Percentiles rank a stretch among this genome's conserved stretches.
These are phyloP conservation scores for Pimephales promelas DNA, from an alignment of 2,113 vertebrate genomes.

Conservation along the genomic window DNA sequence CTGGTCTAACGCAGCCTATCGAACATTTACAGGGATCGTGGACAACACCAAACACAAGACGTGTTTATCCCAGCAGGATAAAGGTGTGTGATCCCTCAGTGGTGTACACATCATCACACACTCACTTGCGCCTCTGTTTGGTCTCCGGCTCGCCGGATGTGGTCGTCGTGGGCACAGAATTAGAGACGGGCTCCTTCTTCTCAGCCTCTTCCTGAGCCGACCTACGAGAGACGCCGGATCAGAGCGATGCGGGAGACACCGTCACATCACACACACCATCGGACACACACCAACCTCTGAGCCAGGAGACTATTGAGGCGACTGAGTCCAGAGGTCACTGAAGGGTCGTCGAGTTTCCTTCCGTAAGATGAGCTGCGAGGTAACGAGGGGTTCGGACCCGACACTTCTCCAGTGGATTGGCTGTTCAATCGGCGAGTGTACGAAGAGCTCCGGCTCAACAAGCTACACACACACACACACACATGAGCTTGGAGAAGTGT, in stretches of 20 bases:
- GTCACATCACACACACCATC: slow-evolving; percentile 2
- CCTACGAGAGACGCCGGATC: slow-evolving; percentile 53
- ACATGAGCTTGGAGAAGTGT: background rate
- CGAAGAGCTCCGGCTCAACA: slow-evolving; percentile 80
- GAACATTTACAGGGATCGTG: too few species aligned
- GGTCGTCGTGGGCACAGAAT: slow-evolving; percentile 53
- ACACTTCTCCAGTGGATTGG: slow-evolving; percentile 74
- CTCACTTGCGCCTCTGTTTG: slow-evolving; percentile 81
- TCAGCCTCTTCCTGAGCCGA: slow-evolving; percentile 76
- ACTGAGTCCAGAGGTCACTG: slow-evolving; percentile 70
- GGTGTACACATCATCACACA: slow-evolving; percentile 12
- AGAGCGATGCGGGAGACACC: background rate
- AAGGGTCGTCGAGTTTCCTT: slow-evolving; percentile 76
- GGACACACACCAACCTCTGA: slow-evolving; percentile 68
- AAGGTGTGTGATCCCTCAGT: background rate
- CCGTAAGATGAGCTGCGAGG: slow-evolving; percentile 80
- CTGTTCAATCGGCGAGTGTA: slow-evolving; percentile 77
- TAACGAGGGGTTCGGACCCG: slow-evolving; percentile 72
- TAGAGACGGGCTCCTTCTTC: slow-evolving; percentile 69
- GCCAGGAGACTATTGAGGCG: slow-evolving; percentile 72
- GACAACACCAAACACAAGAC: too few species aligned
- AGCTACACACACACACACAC: slow-evolving; percentile 61
- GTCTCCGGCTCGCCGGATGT: slow-evolving; percentile 68
- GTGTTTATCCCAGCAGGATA: background rate
- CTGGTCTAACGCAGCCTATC: background rate